phyloP scores from a whole-genome alignment of 2,888 invertebrate species.

The Scaptomyza tumidula region DNA sequence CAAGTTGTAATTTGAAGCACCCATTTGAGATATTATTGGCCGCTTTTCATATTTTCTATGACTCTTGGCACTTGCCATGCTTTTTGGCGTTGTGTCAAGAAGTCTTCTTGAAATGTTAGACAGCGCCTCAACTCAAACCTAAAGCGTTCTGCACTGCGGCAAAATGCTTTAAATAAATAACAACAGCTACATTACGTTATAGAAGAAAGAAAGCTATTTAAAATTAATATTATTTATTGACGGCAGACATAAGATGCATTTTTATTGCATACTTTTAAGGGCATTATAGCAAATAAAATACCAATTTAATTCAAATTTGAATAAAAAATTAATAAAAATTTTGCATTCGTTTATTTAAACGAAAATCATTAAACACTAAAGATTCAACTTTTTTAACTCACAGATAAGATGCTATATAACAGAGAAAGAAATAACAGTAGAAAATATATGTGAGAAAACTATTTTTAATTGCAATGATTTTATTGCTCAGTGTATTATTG shows the following conservation, averaged over 20 bases:
- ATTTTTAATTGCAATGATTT: too few species aligned
- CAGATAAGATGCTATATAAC: too few species aligned
- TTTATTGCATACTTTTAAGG: background rate
- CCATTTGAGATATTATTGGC: slow-evolving; percentile 38
- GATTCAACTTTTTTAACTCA: too few species aligned
- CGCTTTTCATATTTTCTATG: slow-evolving; percentile 56
- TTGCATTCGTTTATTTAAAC: too few species aligned
- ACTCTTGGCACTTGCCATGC: slow-evolving; percentile 42
- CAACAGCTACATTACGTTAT: background rate
- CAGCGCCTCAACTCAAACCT: slow-evolving; percentile 13
- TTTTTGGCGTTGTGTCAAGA: slow-evolving; percentile 81
- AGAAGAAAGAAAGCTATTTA: background rate
- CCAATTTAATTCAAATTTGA: too few species aligned
- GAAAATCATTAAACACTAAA: too few species aligned
- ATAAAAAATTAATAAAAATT: too few species aligned
- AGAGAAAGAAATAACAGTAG: background rate
- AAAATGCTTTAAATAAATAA: slow-evolving; percentile 4
- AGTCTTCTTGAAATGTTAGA: slow-evolving; percentile 35
- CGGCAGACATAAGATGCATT: background rate
- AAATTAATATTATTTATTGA: too few species aligned
- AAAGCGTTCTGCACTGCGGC: slow-evolving; percentile 24
- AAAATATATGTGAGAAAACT: background rate
- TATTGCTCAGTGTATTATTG: slow-evolving; percentile 24
- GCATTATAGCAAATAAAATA: background rate
- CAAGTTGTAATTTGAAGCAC: slow-evolving; percentile 29